phyloP scores from a whole-genome alignment of 2,888 invertebrate genomes.

The Pseudococcus viburni region DNA sequence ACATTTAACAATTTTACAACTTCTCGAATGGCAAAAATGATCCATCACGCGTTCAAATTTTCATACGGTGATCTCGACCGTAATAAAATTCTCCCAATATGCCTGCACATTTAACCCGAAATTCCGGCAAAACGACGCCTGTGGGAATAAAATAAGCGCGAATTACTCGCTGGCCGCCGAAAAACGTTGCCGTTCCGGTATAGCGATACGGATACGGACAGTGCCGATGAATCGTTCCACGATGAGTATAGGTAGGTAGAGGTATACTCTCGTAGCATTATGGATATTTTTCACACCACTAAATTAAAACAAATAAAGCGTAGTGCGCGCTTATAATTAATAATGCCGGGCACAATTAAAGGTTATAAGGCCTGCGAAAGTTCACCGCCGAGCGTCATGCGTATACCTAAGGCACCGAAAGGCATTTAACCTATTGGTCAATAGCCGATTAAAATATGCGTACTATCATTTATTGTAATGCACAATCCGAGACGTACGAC shows the following conservation, averaged over 20 bases:
- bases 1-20: constrained; percentile 52
- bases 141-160: constrained; percentile 24
- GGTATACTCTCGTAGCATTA: neutral
- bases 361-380: constrained; percentile 47
- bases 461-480: constrained; percentile 52
- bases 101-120: constrained; percentile 47
- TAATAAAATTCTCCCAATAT: constrained; percentile 48
- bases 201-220: neutral
- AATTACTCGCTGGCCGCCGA: neutral
- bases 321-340: constrained; percentile 41
- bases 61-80: constrained; percentile 34
- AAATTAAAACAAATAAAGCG: constrained; percentile 56
- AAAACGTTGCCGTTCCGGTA: constrained; percentile 21
- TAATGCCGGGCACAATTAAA: constrained; percentile 61
- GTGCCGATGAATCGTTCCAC: constrained; percentile 4
- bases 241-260: neutral
- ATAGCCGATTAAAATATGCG: constrained; percentile 64
- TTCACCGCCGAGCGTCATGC: neutral
- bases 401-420: constrained; percentile 50
- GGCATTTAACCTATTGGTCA: constrained; percentile 65
- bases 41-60: constrained; percentile 53
- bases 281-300: constrained; percentile 54
- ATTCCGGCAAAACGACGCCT: constrained; percentile 33
- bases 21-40: constrained; percentile 42
- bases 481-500: constrained; percentile 14